Evolutionary conservation across 2,113 vertebrate species (phyloP), one percentile per base, ranked within the genome.

Genomic region (Trichomycterus rosablanca): DNA sequence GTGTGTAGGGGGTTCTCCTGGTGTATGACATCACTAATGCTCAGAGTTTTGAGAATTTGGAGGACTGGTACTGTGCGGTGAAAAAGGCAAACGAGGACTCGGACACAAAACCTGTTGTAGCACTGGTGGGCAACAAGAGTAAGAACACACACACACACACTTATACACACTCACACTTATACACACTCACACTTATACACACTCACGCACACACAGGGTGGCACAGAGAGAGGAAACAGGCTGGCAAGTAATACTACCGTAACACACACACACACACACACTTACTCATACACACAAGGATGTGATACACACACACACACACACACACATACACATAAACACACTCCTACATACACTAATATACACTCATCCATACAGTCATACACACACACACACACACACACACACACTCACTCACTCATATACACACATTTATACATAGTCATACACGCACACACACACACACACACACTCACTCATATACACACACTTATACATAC

Each of bases 11-110:
- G 51, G 75, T 99, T 75, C 89, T 99, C 10, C 85, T 99, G 83
- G 95, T 98, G n/a, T 99, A 99, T 67, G 96, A 99, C 68, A 93
- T 98, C 79, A 98, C 94, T 67, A 98, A 97, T 74, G 84, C 91
- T 76, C 96, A 99, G 78, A 99, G 95, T 80, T 99, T 98, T 85
- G 96, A 99, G 86, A 95, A 98, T 79, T 85, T 99, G 70, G 94
- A 97, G 86, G 95, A 98, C 72, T 99, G 96, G 96, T 90, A 88
- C 78, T 83, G 81, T 62, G 88, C 87, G 82, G 89, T 97, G 74
- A 97, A 95, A 83, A 97, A 96, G 77, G 91, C 90, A 72, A 96
- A 87, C 1, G 93, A 98, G 74, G 96, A 97, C 46, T 90, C 91
- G 15, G 92, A 95, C 67, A 80, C 83, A 66, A 90, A 91, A 71